phyloP scores from a whole-genome alignment of 2,888 invertebrate species.

The Agonopterix subpropinquella region DNA sequence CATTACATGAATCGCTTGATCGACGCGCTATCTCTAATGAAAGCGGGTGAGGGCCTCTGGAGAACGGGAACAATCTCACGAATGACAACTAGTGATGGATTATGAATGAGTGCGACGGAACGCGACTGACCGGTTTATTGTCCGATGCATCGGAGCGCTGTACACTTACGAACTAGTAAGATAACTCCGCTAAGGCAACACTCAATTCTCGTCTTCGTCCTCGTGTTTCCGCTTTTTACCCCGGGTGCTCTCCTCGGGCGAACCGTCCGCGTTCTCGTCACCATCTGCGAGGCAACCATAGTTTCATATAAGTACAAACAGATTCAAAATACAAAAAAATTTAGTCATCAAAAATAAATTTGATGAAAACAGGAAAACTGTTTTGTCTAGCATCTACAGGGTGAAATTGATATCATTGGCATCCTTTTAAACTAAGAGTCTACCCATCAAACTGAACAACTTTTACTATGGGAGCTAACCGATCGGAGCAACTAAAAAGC shows the following conservation, averaged over 20 bases:
- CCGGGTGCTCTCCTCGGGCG: conserved; percentile 71
- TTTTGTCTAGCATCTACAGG: no score
- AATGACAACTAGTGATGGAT: conserved; percentile 45
- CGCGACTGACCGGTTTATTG: conserved; percentile 48
- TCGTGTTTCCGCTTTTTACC: conserved; percentile 78
- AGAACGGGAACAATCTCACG: conserved; percentile 44
- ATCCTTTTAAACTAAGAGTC: no score
- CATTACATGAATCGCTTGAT: conserved; percentile 28
- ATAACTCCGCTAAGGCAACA: conserved; percentile 68
- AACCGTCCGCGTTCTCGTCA: conserved; percentile 49
- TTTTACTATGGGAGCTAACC: no score
- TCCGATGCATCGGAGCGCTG: conserved; percentile 71
- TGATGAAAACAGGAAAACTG: no score
- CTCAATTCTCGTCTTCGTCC: conserved; percentile 72
- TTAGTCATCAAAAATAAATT: no score
- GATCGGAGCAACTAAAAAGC: no score
- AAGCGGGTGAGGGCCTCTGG: conserved; percentile 33
- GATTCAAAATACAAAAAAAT: no score
- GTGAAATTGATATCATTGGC: no score
- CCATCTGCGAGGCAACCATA: conserved; percentile 41
- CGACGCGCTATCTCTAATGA: conserved; percentile 21
- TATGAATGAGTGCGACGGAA: conserved; percentile 33
- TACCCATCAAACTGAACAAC: no score
- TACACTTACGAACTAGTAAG: conserved; percentile 73
- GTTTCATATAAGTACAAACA: no score